Evolutionary conservation across 2,797 vertebrate species (phyloP), one percentile per base, ranked within the genome.

Genomic region (Girardinus metallicus): DNA sequence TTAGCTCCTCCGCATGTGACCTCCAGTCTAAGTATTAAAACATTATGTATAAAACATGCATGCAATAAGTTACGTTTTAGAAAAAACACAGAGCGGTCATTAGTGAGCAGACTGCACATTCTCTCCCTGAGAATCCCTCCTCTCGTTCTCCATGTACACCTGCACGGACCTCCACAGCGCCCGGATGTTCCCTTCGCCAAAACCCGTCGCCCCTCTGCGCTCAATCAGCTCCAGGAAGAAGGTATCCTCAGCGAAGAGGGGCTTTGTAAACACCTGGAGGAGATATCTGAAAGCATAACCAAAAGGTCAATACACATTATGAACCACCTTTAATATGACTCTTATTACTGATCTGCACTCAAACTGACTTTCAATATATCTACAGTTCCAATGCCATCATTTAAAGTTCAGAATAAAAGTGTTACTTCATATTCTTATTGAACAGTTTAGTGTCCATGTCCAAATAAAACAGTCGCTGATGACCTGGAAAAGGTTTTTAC

Each of bases 221-320:
- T 99, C 96, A 46, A 99, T 99, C 80, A 99, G 95, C 93, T 99
- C 99, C 47, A 99, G 93, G 91, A 98, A 99, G 91, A 99, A 97
- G 0, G 98, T 99, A 78, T 98, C 96, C 85, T 99, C 96, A 0
- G 91, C 83, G 60, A 99, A 99, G 80, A 99, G 90, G 73, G 97
- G 97, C 86, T 96, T 97, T 55, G 97, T 97, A 85, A 99, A 99
- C 75, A 99, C 95, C 93, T 99, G 99, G 83, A 99, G 96, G 57
- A 99, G 93, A 84, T 97, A 96, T 71, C 95, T 97, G 85, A 47
- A 81, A 77, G 57, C 11, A 64, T 8, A 46, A 51, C 1, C 34
- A 46, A 12, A 71, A 23, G 13, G 8, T 71, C 18, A 73, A 41
- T 39, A 76, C 9, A n/a, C 43, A 18, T 16, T 16, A 62, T 31